Conservation (phyloP, 2,113 vertebrate species). For the Panthera uncia region DNA sequence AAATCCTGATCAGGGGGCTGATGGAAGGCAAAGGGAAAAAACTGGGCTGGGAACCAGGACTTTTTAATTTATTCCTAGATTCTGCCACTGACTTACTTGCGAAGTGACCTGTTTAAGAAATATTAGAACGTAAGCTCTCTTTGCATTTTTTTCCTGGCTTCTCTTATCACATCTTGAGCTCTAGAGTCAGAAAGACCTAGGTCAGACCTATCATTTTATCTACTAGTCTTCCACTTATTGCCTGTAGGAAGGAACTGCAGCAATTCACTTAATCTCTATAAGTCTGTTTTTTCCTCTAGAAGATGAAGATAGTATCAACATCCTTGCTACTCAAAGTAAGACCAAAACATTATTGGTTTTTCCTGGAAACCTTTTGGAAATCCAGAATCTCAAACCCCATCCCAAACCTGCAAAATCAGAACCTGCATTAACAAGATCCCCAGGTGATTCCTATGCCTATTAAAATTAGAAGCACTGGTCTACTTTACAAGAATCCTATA, state of each 20-base stretch:
- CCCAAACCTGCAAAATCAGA: neutral
- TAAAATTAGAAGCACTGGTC: neutral
- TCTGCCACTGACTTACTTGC: constrained; percentile 7
- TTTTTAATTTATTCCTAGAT: constrained; percentile 22
- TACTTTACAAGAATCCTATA: neutral
- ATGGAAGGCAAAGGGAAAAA: neutral
- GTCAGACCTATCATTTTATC: neutral
- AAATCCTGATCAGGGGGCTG: neutral
- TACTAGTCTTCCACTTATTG: neutral
- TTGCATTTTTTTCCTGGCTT: constrained; percentile 23
- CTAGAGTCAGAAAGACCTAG: constrained; percentile 2
- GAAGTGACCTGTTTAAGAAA: constrained; percentile 35
- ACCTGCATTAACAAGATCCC: neutral
- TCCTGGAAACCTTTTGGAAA: constrained; percentile 29
- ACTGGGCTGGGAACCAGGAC: neutral
- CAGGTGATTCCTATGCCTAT: neutral
- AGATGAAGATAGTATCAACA: neutral
- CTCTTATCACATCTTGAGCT: neutral
- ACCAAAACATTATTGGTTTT: neutral
- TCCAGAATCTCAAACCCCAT: neutral
- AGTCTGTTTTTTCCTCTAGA: neutral
- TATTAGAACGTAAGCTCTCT: neutral
- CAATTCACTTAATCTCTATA: constrained; percentile 24
- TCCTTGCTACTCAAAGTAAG: constrained; percentile 8
- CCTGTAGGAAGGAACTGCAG: neutral